Conservation (phyloP, 2,113 vertebrate genomes). For the Copsychus sechellarum region DNA sequence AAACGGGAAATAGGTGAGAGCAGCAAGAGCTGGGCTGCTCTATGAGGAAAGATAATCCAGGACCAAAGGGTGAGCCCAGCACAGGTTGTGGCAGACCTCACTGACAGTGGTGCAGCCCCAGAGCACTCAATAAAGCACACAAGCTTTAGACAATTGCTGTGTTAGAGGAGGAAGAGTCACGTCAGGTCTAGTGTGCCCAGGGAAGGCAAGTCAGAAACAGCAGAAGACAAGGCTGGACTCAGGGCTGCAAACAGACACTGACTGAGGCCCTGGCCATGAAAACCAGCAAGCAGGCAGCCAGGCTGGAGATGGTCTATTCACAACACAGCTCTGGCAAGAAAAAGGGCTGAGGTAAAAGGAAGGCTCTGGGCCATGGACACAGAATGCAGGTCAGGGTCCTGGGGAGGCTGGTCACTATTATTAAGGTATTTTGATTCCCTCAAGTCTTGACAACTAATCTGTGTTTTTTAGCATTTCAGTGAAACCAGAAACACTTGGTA, state of each 20-base stretch:
- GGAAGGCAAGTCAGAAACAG: background rate
- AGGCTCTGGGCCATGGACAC: background rate
- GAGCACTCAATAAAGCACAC: background rate
- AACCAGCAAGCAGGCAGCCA: background rate
- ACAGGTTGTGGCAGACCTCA: background rate
- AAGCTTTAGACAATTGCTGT: background rate
- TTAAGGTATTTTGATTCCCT: background rate
- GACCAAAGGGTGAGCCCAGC: background rate
- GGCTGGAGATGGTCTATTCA: background rate
- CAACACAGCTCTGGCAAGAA: background rate
- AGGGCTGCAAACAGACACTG: background rate
- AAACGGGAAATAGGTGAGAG: background rate
- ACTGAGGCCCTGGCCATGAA: background rate
- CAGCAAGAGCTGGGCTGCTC: background rate
- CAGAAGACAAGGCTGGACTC: background rate
- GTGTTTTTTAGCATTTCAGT: background rate
- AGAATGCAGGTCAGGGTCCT: background rate
- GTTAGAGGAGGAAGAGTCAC: too few relatives aligned
- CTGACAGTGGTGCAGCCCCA: background rate
- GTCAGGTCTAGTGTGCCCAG: background rate
- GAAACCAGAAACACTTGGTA: background rate
- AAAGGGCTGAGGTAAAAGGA: background rate
- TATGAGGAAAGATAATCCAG: background rate
- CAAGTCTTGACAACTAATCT: background rate
- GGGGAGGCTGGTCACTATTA: background rate